Evolutionary conservation across 2,888 invertebrate genomes (phyloP).

Genomic region (Augiades crinisus): DNA sequence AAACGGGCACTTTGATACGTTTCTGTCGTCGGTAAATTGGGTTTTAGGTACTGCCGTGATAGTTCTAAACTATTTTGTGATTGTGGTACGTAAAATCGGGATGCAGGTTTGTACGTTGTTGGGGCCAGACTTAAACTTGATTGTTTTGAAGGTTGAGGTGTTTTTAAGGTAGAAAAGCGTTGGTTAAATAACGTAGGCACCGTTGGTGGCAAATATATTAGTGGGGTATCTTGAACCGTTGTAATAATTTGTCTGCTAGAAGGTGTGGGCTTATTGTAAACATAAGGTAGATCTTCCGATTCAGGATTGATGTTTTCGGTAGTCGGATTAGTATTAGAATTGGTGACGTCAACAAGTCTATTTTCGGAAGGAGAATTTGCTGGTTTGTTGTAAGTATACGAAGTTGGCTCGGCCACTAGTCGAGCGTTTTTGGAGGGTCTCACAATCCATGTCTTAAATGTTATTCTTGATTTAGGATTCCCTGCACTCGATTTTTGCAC

Average conservation of each 20-base stretch:
- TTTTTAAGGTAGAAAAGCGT: slow-evolving; percentile 42
- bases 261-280: slow-evolving; percentile 46
- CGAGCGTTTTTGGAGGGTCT: slow-evolving; percentile 63
- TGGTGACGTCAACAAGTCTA: slow-evolving; percentile 44
- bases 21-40: slow-evolving; percentile 34
- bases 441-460: slow-evolving; percentile 71
- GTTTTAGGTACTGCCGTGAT: slow-evolving; percentile 55
- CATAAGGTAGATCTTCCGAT: slow-evolving; percentile 32
- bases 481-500: slow-evolving; percentile 55
- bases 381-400: slow-evolving; percentile 54
- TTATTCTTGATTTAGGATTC: slow-evolving; percentile 64
- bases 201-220: slow-evolving; percentile 43
- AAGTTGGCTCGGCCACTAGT: slow-evolving; percentile 50
- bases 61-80: slow-evolving; percentile 37
- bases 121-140: slow-evolving; percentile 54
- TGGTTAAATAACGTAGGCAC: slow-evolving; percentile 43
- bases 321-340: slow-evolving; percentile 38
- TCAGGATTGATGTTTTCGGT: slow-evolving; percentile 26
- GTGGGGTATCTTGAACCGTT: slow-evolving; percentile 40
- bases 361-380: slow-evolving; percentile 44
- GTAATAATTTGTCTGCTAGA: slow-evolving; percentile 44
- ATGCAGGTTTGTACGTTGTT: slow-evolving; percentile 56
- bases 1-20: slow-evolving; percentile 41
- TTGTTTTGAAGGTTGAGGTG: slow-evolving; percentile 46
- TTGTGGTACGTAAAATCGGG: slow-evolving; percentile 58